Percentiles rank a stretch among this genome's conserved stretches.
These are phyloP conservation scores for Psittacula echo DNA, from an alignment of 2,797 vertebrate species.

Conservation along the genomic window DNA sequence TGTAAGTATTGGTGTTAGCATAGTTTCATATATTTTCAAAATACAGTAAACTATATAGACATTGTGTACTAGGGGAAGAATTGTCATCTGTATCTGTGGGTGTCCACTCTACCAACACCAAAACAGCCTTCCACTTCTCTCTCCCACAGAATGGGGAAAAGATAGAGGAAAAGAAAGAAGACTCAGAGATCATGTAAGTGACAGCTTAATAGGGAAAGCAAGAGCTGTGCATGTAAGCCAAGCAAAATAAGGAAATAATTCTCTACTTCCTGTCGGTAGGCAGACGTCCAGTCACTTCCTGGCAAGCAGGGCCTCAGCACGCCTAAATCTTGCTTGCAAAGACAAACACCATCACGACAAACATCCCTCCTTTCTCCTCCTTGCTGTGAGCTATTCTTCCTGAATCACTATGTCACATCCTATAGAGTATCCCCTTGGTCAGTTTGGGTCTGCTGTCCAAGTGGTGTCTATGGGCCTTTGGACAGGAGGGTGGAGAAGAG, in stretches of 20 bases:
- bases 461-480: rapidly evolving
- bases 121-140: not conserved
- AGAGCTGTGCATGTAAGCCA: not conserved
- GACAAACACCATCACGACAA: not conserved
- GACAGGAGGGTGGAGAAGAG: rapidly evolving
- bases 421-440: not conserved
- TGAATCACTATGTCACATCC: rapidly evolving
- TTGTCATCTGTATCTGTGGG: not conserved
- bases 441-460: no score
- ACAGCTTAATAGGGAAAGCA: not conserved
- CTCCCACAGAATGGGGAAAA: not conserved
- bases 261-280: not conserved
- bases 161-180: not conserved
- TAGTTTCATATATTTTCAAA: not conserved
- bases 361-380: not conserved
- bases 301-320: not conserved
- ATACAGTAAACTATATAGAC: not conserved
- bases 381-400: not conserved
- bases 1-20: not conserved
- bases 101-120: not conserved
- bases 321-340: rapidly evolving
- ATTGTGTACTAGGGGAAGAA: not conserved
- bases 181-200: not conserved
- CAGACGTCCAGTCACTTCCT: not conserved
- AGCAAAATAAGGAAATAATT: not conserved